Evolutionary conservation across 1,140 invertebrate species (phyloP), one percentile per base, ranked within the genome.

Genomic region (Geopemphigus sp.): DNA sequence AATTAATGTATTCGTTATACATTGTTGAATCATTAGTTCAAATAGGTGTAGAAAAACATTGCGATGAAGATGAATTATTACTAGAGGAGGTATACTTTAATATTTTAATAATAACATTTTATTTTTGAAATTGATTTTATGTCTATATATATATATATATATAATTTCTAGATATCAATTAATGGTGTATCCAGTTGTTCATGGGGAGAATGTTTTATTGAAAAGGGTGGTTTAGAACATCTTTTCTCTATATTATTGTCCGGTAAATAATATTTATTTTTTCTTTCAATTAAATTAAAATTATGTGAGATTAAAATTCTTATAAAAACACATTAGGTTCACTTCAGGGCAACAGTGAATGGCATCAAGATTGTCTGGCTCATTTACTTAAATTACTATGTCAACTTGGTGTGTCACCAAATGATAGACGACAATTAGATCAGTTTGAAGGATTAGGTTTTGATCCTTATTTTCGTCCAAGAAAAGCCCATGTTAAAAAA

Each of bases 1-100:
- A 96, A 84, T 88, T 98, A 61, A 96, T 97, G 93, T 98, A 98
- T 85, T 95, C 94, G 0, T 85, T 97, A 57, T 95, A 97, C 84
- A 96, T 97, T 78, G 92, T 97, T 2, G 95, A 97, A 83, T 90
- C 90, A 19, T 84, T 93, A 22, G 89, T 89, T 59, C 83, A 86
- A 63, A 84, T 84, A 1, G 80, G 57, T 10, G 19, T 68, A 50
- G 80, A 63, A 17, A 74, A 81, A 32, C 53, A 72, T 72, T 19
- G 15, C 5, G 54, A 78, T 50, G 74, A 78, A 45, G 74, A 78
- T 29, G 57, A 61, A 15, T 0, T 45, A 0, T 17, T 45, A 26
- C 17, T 53, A 45, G 57, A 78, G 22, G 57, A 78, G 22, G 74
- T 78, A 63, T 63, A 39, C 59, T 54, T 70, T 53, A 53, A 70